phyloP scores from a whole-genome alignment of 1,140 invertebrate species.

The Akabosia matsudoensis region DNA sequence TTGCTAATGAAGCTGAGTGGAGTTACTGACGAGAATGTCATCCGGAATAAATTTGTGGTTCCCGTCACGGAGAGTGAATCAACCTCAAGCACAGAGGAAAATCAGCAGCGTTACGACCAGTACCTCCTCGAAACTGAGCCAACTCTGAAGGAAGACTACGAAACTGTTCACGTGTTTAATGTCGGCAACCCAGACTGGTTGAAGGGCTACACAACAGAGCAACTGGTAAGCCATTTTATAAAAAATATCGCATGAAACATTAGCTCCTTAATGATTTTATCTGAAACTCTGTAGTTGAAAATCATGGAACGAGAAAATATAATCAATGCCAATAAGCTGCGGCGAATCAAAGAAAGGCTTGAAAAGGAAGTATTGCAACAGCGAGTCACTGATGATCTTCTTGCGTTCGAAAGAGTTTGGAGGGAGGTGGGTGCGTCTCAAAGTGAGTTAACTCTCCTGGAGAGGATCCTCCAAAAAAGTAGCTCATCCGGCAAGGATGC shows the following conservation, averaged over 20 bases:
- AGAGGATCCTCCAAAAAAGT: background rate
- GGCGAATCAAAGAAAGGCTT: background rate
- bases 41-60: no score
- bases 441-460: background rate
- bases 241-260: background rate
- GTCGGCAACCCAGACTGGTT: background rate
- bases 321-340: background rate
- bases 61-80: background rate
- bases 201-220: background rate
- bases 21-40: no score
- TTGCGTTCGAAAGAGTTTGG: background rate
- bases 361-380: background rate
- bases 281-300: background rate
- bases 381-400: background rate
- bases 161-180: background rate
- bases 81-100: background rate
- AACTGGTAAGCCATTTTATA: background rate
- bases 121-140: background rate
- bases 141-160: background rate
- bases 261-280: background rate
- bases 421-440: background rate
- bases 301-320: background rate
- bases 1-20: background rate
- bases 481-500: no score
- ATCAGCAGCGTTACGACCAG: background rate